Base-by-base conservation (phyloP, 2,113 vertebrate genomes). In the Phalacrocorax carbo region DNA sequence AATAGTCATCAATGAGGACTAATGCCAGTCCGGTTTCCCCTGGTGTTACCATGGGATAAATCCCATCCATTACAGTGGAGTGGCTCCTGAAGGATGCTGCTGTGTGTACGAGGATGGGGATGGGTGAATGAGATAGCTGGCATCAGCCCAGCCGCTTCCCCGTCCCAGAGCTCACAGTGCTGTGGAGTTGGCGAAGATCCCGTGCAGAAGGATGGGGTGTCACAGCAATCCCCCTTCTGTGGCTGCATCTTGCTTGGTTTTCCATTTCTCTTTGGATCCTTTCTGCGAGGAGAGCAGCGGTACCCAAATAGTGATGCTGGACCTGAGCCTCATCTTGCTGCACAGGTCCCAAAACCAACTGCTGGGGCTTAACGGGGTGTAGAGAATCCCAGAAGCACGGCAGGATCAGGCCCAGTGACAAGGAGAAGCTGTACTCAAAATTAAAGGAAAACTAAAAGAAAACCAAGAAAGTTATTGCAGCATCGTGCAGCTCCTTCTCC, bases 401-500 rank as follows among this genome's bases (percentile, higher is more conserved):
- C 84, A 71, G 66, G 68, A 60, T 38, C 19, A 29, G 46, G 17
- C 34, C 27, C 14, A 1, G 3, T 5, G 44, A 3, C 20, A 20
- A 36, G 29, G 42, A 17, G 11, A 49, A 68, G 22, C 76, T 38
- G 32, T 52, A 8, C 27, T 51, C 25, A 9, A 4, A 48, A 11
- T 30, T 51, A 23, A 23, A 54, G 54, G 7, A 26, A 65, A 46
- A 46, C 46, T 46, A 46, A 46, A 71, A 27, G 26, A 30, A 86
- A 69, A 2, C 25, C 61, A 27, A 7, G 12, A 2, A n/a, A 34
- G 30, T 15, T 22, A 1, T 8, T 26, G 9, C 22, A 48, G 49
- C 2, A 0, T 14, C 0, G 0, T 8, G 66, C 17, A 27, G 36
- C 44, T 93, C 65, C 58, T 82, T 79, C 61, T 77, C 76, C 34